phyloP scores from a whole-genome alignment of 2,888 invertebrate species.

The Dicycla oo region DNA sequence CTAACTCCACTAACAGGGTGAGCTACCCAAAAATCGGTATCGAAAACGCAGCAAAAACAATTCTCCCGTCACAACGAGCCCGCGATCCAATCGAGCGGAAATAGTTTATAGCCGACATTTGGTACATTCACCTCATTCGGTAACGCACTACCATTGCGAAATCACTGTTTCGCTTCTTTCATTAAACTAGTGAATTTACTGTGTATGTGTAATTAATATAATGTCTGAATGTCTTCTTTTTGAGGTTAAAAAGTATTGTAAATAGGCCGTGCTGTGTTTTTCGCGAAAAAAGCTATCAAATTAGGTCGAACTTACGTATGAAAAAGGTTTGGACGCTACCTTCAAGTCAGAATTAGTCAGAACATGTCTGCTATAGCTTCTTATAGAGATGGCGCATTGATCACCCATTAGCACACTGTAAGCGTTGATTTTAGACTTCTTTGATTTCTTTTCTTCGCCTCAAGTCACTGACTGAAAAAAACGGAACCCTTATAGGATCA shows the following conservation, averaged over 20 bases:
- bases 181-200: constrained; percentile 42
- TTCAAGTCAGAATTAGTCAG: too few relatives aligned
- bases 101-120: constrained; percentile 77
- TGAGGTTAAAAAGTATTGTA: constrained; percentile 28
- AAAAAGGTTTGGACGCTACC: too few relatives aligned
- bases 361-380: too few relatives aligned
- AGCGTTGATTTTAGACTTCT: too few relatives aligned
- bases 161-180: constrained; percentile 54
- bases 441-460: too few relatives aligned
- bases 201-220: too few relatives aligned
- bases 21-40: constrained; percentile 51
- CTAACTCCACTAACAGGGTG: constrained; percentile 48
- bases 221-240: constrained; percentile 15
- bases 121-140: constrained; percentile 74
- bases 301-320: neutral
- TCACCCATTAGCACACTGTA: too few relatives aligned
- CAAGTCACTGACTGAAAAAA: too few relatives aligned
- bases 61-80: constrained; percentile 46
- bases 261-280: neutral
- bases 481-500: too few relatives aligned
- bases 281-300: neutral
- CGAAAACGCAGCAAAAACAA: constrained; percentile 61
- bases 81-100: constrained; percentile 74
- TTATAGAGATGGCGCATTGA: too few relatives aligned
- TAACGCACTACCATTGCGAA: constrained; percentile 50